These are phyloP conservation scores for Betta splendens DNA, from an alignment of 2,797 vertebrate species.

Conservation along the genomic window DNA sequence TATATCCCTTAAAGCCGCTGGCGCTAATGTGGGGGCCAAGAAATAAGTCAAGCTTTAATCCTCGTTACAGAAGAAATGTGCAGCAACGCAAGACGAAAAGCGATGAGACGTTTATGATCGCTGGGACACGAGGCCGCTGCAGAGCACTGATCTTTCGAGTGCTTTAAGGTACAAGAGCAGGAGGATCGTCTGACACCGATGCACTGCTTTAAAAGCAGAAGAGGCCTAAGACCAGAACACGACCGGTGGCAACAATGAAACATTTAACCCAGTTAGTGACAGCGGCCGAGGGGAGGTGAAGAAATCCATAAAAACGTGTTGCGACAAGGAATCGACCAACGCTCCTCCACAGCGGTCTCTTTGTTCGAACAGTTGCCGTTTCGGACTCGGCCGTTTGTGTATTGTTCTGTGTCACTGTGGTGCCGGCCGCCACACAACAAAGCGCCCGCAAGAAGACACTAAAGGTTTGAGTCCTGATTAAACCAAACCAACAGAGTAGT, in stretches of 20 bases:
- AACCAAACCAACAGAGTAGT: conserved; percentile 54
- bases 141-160: neutral
- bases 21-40: conserved; percentile 5
- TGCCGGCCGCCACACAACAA: conserved; percentile 39
- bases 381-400: conserved; percentile 41
- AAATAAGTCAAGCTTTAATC: neutral
- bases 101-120: neutral
- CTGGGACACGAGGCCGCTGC: conserved; percentile 14
- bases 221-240: conserved; percentile 11
- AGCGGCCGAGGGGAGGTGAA: conserved; percentile 12
- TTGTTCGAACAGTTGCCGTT: conserved; percentile 38
- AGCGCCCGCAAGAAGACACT: conserved; percentile 76
- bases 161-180: conserved; percentile 3
- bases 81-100: neutral
- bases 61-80: conserved; percentile 3
- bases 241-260: conserved; percentile 14
- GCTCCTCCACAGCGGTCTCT: conserved; percentile 35
- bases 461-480: conserved; percentile 78
- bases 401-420: conserved; percentile 50
- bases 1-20: conserved; percentile 11
- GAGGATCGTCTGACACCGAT: conserved; percentile 14
- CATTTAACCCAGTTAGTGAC: conserved; percentile 29
- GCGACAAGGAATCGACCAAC: conserved; percentile 29
- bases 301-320: conserved; percentile 4
- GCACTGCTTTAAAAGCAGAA: conserved; percentile 14